These are phyloP conservation scores for Watsonalla cultraria DNA, from an alignment of 2,888 invertebrate species.

Conservation along the genomic window DNA sequence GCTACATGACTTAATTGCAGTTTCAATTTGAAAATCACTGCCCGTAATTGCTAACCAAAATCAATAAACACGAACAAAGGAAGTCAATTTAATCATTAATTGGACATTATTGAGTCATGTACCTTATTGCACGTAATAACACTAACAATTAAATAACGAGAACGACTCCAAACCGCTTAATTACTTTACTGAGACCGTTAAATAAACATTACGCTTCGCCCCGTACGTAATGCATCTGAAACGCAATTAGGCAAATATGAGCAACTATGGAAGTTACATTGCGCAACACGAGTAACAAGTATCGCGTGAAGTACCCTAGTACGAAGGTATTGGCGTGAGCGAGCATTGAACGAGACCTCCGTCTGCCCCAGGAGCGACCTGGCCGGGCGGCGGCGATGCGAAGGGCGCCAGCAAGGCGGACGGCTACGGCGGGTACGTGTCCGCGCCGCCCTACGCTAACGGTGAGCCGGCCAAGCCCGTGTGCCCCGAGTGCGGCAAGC, in stretches of 20 bases:
- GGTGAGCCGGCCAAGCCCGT: slow-evolving; percentile 76
- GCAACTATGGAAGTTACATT: slow-evolving; percentile 34
- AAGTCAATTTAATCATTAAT: slow-evolving; percentile 50
- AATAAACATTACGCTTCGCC: slow-evolving; percentile 28
- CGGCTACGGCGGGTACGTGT: slow-evolving; percentile 33
- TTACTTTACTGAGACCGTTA: slow-evolving; percentile 34
- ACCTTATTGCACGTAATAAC: slow-evolving; percentile 51
- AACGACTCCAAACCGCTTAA: slow-evolving; percentile 49
- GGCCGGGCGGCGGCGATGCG: slow-evolving; percentile 51
- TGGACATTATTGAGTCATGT: slow-evolving; percentile 65
- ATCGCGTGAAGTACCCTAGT: slow-evolving; percentile 11
- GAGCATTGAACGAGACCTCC: slow-evolving; percentile 64
- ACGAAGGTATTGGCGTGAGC: slow-evolving; percentile 23
- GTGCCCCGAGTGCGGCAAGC: slow-evolving; percentile 83
- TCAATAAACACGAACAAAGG: slow-evolving; percentile 36
- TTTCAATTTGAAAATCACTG: slow-evolving; percentile 8
- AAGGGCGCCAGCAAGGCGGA: slow-evolving; percentile 31
- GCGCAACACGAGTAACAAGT: slow-evolving; percentile 15
- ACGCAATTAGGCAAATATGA: slow-evolving; percentile 17
- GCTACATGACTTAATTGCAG: slow-evolving; percentile 49
- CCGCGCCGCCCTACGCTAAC: slow-evolving; percentile 37
- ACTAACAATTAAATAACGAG: slow-evolving; percentile 64
- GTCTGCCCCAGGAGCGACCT: slow-evolving; percentile 73
- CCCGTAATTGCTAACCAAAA: slow-evolving; percentile 39
- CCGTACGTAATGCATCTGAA: slow-evolving; percentile 17